Evolutionary conservation across 2,797 vertebrate species (phyloP).

Genomic region (Oophaga sylvatica): DNA sequence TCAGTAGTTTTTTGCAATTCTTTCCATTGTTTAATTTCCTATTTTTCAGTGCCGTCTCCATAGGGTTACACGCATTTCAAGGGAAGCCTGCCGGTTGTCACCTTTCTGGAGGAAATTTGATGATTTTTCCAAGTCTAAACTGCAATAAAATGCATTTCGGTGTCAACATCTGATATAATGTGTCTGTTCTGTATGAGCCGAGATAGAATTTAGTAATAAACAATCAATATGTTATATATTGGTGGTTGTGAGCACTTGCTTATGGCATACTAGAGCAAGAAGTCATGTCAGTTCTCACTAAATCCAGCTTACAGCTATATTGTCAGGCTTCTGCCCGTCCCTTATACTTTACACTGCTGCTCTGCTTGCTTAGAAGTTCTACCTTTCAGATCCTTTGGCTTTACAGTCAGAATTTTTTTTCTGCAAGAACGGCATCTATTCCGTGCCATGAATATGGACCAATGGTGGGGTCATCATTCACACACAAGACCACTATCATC

Average conservation of each 20-base stretch:
- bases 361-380: too few species aligned
- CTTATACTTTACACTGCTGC: neutral
- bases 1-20: neutral
- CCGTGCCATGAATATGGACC: too few species aligned
- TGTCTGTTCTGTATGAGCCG: neutral
- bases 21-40: neutral
- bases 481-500: too few species aligned
- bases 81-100: neutral
- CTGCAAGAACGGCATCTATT: too few species aligned
- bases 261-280: neutral
- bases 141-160: neutral
- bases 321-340: too few species aligned
- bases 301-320: neutral
- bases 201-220: neutral
- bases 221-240: neutral
- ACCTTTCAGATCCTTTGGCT: too few species aligned
- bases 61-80: neutral
- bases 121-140: neutral
- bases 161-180: neutral
- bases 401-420: too few species aligned
- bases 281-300: too few species aligned
- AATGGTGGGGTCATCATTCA: too few species aligned
- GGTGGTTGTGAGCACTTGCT: neutral
- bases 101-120: neutral
- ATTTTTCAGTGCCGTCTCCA: slow-evolving; percentile 4